phyloP scores from a whole-genome alignment of 1,140 invertebrate genomes.

The Ditylenchus dipsaci region DNA sequence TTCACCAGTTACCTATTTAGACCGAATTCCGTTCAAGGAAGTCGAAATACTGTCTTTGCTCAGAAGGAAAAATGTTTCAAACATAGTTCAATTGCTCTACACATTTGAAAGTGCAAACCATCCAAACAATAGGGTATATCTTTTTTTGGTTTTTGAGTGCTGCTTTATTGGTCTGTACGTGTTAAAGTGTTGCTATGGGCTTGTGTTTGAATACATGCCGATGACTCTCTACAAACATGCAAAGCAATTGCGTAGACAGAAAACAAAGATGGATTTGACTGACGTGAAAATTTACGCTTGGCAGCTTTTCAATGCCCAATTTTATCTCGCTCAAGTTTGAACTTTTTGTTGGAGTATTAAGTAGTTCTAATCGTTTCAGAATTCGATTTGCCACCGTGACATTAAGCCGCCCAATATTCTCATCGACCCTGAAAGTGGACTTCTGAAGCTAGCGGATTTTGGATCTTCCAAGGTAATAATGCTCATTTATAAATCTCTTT shows the following conservation, averaged over 20 bases:
- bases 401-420: conserved; percentile 48
- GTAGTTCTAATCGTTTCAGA: conserved; percentile 64
- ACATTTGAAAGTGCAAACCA: too few relatives aligned
- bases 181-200: conserved; percentile 19
- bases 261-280: conserved; percentile 8
- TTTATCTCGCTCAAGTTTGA: not conserved
- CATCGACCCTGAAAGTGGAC: conserved; percentile 30
- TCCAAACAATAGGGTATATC: too few relatives aligned
- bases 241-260: not conserved
- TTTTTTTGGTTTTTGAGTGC: too few relatives aligned
- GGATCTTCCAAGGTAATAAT: conserved; percentile 35
- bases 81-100: too few relatives aligned
- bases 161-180: too few relatives aligned
- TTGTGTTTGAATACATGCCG: conserved; percentile 41
- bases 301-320: conserved; percentile 37
- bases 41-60: too few relatives aligned
- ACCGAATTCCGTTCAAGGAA: too few relatives aligned
- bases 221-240: conserved; percentile 22
- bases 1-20: too few relatives aligned
- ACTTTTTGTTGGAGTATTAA: not conserved
- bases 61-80: too few relatives aligned
- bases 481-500: too few relatives aligned
- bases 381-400: conserved; percentile 76
- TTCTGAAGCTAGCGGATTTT: conserved; percentile 48
- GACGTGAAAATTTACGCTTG: conserved; percentile 46